These are phyloP conservation scores for Serrognathus titanus DNA, from an alignment of 2,888 invertebrate species.

Conservation along the genomic window DNA sequence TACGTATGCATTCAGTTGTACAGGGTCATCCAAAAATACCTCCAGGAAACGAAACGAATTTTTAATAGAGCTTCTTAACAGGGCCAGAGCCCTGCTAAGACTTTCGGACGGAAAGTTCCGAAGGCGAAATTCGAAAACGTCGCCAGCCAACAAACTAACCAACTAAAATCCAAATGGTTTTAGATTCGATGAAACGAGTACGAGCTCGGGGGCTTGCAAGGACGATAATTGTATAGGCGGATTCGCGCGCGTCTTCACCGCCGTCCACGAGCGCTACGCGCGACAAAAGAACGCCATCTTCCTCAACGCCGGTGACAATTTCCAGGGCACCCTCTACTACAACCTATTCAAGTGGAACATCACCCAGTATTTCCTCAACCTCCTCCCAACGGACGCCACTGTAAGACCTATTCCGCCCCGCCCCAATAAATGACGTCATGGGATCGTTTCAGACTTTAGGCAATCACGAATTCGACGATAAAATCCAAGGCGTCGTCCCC, in stretches of 20 bases:
- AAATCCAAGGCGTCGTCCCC: conserved; percentile 66
- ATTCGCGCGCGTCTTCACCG: conserved; percentile 62
- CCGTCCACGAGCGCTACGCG: conserved; percentile 49
- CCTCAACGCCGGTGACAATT: conserved; percentile 80
- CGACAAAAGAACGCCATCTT: conserved; percentile 48
- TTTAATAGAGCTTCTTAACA: too few species aligned
- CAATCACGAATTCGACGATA: conserved; percentile 85
- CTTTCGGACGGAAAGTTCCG: too few species aligned
- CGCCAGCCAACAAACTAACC: too few species aligned
- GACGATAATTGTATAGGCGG: conserved; percentile 63
- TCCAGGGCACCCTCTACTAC: conserved; percentile 84
- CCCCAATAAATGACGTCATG: not conserved
- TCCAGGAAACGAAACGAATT: too few species aligned
- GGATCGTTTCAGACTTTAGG: conserved; percentile 64
- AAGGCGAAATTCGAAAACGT: too few species aligned
- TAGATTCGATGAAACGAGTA: conserved; percentile 58
- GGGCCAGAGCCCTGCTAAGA: too few species aligned
- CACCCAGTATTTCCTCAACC: conserved; percentile 72
- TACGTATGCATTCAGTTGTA: too few species aligned
- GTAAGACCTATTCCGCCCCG: conserved; percentile 52
- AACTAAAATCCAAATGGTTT: too few species aligned
- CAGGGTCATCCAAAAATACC: too few species aligned
- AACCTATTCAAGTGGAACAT: conserved; percentile 70
- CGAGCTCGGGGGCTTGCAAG: conserved; percentile 55
- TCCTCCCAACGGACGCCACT: conserved; percentile 72